phyloP scores from a whole-genome alignment of 2,797 vertebrate species.

The Coccyzus lansbergi region DNA sequence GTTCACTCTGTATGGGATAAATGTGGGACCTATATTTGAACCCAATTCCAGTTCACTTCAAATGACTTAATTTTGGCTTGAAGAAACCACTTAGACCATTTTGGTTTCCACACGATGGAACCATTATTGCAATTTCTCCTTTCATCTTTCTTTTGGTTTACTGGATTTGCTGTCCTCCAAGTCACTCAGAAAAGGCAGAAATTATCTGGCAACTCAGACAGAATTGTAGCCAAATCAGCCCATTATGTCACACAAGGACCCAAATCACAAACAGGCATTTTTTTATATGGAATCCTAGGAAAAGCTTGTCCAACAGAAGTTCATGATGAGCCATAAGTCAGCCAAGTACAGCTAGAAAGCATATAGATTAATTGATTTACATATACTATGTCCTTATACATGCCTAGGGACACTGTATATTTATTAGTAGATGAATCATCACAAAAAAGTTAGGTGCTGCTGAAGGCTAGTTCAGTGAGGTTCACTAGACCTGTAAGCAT shows the following conservation, averaged over 20 bases:
- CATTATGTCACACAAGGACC: neutral
- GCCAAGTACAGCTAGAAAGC: neutral
- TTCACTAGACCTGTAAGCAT: neutral
- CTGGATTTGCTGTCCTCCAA: neutral
- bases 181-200: neutral
- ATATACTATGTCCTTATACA: neutral
- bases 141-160: neutral
- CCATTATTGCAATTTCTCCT: neutral
- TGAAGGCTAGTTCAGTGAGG: neutral
- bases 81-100: neutral
- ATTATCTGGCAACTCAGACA: neutral
- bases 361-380: neutral
- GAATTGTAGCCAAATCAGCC: neutral
- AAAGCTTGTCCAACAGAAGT: neutral
- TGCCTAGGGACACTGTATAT: neutral
- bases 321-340: neutral
- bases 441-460: neutral
- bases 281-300: neutral
- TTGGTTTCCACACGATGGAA: neutral
- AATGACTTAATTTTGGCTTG: neutral
- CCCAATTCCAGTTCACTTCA: neutral
- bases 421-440: neutral
- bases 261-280: neutral
- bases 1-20: neutral
- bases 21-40: neutral